Evolutionary conservation across 2,797 vertebrate genomes (phyloP).

Genomic region (Sebastes taczanowskii): DNA sequence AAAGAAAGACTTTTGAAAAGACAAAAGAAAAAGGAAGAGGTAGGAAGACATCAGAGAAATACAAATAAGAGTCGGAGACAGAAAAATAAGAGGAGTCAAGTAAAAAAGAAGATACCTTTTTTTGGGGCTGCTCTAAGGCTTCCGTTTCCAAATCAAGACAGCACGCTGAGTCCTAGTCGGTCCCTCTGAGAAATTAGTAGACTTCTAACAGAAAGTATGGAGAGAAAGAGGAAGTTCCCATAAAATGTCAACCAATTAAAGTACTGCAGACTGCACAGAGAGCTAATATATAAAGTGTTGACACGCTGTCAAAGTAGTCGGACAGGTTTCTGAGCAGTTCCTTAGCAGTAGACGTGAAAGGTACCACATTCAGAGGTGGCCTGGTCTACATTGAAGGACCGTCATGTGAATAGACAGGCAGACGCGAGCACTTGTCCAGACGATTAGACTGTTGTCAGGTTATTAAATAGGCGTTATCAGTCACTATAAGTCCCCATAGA

Average conservation of each 20-base stretch:
- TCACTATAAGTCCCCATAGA: too few relatives aligned
- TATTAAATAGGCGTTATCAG: too few relatives aligned
- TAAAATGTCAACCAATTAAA: conserved; percentile 18
- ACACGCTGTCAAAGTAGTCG: background rate
- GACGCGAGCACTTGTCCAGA: too few relatives aligned
- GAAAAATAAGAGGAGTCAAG: background rate
- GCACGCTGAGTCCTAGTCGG: background rate
- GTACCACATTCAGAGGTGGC: background rate
- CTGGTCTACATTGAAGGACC: too few relatives aligned
- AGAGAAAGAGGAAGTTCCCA: background rate
- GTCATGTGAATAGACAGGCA: too few relatives aligned
- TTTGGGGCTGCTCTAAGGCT: background rate
- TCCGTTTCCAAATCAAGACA: background rate
- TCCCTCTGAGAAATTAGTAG: conserved; percentile 31
- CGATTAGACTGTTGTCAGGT: too few relatives aligned
- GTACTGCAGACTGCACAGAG: background rate
- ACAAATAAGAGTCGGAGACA: background rate
- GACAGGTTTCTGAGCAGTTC: background rate
- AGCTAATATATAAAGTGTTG: conserved; percentile 15
- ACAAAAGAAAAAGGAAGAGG: background rate
- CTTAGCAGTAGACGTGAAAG: background rate
- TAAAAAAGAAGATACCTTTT: background rate
- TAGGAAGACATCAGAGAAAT: background rate
- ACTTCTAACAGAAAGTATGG: conserved; percentile 24
- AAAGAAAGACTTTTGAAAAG: background rate